Evolutionary conservation across 2,797 vertebrate genomes (phyloP), one percentile per base, ranked within the genome.

Genomic region (Leuciscus waleckii): DNA sequence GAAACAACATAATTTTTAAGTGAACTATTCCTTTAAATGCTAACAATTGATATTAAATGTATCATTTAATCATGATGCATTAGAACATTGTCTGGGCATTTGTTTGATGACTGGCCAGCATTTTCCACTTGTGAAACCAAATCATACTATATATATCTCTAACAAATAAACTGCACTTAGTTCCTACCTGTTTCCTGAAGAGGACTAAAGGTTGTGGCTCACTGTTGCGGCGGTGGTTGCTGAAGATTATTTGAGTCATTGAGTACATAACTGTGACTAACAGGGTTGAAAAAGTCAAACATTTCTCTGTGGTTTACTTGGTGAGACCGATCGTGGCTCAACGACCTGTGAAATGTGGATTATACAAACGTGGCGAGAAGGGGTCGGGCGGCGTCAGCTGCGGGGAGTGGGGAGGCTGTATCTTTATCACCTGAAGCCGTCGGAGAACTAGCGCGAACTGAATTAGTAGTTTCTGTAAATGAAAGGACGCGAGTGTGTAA

Each of bases 291-390:
- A 83, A 68, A 85, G 67, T 70, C 75, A 77, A 83, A 83, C 77
- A 58, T 80, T 88, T 84, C 79, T 81, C 84, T 70, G 39, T 49
- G 26, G 63, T 89, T 85, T 89, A 79, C 80, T 84, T 17, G 19
- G 65, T 71, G 65, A 76, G 79, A 68, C 83, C 86, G 79, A 88
- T 89, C 82, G 79, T 84, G 88, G 82, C 63, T 88, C 90, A 87
- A 85, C 71, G 84, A 89, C 84, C 88, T 83, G 68, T 86, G 79
- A 76, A 82, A 86, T 70, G 83, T 73, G 79, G 85, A 86, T 86
- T 84, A 77, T 78, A 69, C 41, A 69, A 56, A 68, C 6, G 14
- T 14, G 2, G 16, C 19, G 21, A 78, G 80, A 41, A 86, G 61
- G 61, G 85, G 79, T 67, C 17, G 32, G 37, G 17, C 5, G 16